Evolutionary conservation across 2,888 invertebrate species (phyloP).

Genomic region (Lasioglossum leucozonium): DNA sequence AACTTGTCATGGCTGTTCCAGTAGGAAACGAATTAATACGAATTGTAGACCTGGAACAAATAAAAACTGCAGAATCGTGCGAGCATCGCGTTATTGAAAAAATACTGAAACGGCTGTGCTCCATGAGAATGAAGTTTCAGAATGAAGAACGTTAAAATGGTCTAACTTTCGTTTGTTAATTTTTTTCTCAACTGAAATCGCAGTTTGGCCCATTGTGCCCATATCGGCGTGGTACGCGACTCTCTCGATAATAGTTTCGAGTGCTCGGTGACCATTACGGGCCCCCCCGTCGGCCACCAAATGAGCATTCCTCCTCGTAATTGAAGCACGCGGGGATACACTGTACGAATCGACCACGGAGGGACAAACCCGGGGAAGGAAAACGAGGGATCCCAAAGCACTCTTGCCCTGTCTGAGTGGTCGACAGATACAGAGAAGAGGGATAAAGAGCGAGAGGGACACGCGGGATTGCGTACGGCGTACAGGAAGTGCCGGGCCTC

Average conservation of each 20-base stretch:
- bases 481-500: conserved; percentile 53
- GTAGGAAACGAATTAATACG: not conserved
- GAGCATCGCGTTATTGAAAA: too few species aligned
- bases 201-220: not conserved
- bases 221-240: conserved; percentile 22
- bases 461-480: conserved; percentile 37
- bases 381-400: conserved; percentile 71
- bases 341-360: conserved; percentile 48
- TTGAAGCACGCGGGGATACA: conserved; percentile 78
- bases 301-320: conserved; percentile 82
- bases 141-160: too few species aligned
- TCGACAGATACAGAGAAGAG: conserved; percentile 56
- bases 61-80: not conserved
- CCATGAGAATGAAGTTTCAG: too few species aligned
- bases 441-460: conserved; percentile 40
- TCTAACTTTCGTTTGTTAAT: too few species aligned
- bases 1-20: not conserved
- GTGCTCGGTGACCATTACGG: conserved; percentile 80
- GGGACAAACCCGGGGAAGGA: conserved; percentile 48
- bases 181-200: not conserved
- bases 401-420: conserved; percentile 77
- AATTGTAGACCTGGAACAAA: not conserved
- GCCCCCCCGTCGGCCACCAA: conserved; percentile 78
- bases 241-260: conserved; percentile 79
- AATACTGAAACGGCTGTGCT: too few species aligned